Evolutionary conservation across 2,888 invertebrate species (phyloP).

Genomic region (Sarcophaga caerulescens): DNA sequence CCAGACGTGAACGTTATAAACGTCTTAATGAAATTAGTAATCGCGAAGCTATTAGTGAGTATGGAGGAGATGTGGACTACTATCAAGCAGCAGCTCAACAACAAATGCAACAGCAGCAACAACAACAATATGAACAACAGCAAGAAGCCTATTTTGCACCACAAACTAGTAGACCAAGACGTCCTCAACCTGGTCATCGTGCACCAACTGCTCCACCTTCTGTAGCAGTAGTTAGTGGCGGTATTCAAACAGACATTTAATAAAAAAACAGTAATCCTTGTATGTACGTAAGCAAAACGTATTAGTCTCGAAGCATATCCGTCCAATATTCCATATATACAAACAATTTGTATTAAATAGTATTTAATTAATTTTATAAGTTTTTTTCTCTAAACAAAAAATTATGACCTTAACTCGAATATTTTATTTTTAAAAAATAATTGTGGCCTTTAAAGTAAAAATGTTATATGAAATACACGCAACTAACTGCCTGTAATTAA

Average conservation of each 20-base stretch:
- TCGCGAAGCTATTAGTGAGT: constrained; percentile 85
- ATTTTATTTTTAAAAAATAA: constrained; percentile 1
- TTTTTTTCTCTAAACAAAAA: constrained; percentile 23
- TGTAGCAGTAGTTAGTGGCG: constrained; percentile 77
- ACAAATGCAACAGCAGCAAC: constrained; percentile 64
- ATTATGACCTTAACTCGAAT: constrained; percentile 17
- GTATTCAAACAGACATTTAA: constrained; percentile 89
- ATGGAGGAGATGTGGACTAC: constrained; percentile 83
- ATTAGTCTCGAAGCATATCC: constrained; percentile 62
- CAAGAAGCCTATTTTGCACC: constrained; percentile 72
- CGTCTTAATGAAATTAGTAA: constrained; percentile 87
- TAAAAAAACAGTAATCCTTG: not conserved
- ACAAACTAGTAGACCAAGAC: constrained; percentile 76
- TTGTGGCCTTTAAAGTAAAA: constrained; percentile 3
- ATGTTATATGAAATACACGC: too few species aligned
- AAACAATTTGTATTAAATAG: constrained; percentile 29
- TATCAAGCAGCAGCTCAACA: constrained; percentile 73
- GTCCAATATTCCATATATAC: constrained; percentile 61
- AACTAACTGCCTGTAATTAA: too few species aligned
- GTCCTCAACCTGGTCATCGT: constrained; percentile 75
- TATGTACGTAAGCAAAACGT: constrained; percentile 43
- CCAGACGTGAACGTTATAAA: constrained; percentile 88
- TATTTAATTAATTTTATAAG: constrained; percentile 16
- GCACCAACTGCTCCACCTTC: constrained; percentile 70
- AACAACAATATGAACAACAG: constrained; percentile 38